These are phyloP conservation scores for Nasonia oneida DNA, from an alignment of 2,888 invertebrate species.

Conservation along the genomic window DNA sequence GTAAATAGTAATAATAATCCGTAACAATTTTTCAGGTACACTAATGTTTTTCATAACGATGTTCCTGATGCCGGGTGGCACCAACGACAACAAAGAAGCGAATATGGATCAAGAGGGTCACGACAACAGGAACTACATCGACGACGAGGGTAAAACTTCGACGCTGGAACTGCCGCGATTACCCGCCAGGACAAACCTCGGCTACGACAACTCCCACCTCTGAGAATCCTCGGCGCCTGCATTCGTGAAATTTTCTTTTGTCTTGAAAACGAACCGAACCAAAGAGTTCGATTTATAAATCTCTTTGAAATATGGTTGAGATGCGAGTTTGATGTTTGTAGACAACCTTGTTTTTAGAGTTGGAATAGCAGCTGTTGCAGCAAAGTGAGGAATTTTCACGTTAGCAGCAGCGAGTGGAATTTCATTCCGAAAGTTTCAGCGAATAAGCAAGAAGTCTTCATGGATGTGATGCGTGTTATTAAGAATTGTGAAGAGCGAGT, in stretches of 20 bases:
- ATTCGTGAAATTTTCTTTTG: neutral
- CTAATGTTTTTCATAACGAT: slow-evolving; percentile 90
- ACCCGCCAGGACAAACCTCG: slow-evolving; percentile 68
- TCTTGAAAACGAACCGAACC: neutral
- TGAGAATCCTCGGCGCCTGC: slow-evolving; percentile 56
- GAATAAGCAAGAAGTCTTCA: neutral
- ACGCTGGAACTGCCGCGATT: slow-evolving; percentile 74
- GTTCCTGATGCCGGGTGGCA: slow-evolving; percentile 87
- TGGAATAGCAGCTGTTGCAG: neutral
- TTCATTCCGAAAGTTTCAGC: neutral
- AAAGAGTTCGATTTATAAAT: neutral
- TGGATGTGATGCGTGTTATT: neutral
- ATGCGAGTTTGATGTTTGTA: neutral
- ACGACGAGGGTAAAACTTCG: slow-evolving; percentile 79
- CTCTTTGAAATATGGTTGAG: neutral
- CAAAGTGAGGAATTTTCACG: neutral
- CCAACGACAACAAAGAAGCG: slow-evolving; percentile 71
- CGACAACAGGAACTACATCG: slow-evolving; percentile 67
- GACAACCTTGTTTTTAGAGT: neutral
- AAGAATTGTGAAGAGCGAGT: neutral
- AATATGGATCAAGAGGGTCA: slow-evolving; percentile 58
- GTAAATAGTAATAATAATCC: too few relatives aligned
- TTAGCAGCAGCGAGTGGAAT: neutral
- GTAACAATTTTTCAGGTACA: slow-evolving; percentile 82
- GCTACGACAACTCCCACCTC: slow-evolving; percentile 72